A percentile compares a stretch with the other conserved stretches of the same genome.
Conservation (phyloP, 1,140 invertebrate species). For the Oncopodura yosiiana region DNA sequence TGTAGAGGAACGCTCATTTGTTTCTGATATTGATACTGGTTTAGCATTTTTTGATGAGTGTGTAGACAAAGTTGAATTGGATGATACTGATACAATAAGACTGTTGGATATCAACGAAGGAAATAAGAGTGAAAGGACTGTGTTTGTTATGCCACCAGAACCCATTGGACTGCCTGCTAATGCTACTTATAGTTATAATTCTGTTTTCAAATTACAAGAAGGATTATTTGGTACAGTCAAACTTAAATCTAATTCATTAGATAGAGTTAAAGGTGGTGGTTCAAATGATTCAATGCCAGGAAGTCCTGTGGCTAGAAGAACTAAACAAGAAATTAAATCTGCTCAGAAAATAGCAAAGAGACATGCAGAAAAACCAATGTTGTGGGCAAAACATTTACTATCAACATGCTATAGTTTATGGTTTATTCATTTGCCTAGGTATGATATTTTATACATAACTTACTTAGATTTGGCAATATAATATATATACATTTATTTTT, state of each 20-base stretch:
- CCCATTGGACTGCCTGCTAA: slow-evolving; percentile 41
- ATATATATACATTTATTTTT: no score
- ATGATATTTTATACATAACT: no score
- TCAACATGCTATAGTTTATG: slow-evolving; percentile 89
- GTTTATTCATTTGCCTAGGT: slow-evolving; percentile 89
- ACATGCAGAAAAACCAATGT: slow-evolving; percentile 56
- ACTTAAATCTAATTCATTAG: slow-evolving; percentile 17
- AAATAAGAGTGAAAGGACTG: slow-evolving; percentile 74
- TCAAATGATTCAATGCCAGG: slow-evolving; percentile 52
- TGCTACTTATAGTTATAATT: slow-evolving; percentile 40
- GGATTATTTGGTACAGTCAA: slow-evolving; percentile 32
- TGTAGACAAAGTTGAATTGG: slow-evolving; percentile 57
- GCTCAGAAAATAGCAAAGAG: slow-evolving; percentile 79
- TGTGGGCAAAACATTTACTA: slow-evolving; percentile 84
- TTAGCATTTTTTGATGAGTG: slow-evolving; percentile 98
- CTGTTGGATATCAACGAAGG: slow-evolving; percentile 67
- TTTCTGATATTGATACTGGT: slow-evolving; percentile 85
- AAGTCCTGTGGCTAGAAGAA: slow-evolving; percentile 80
- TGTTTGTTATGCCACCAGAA: slow-evolving; percentile 93
- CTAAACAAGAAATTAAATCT: slow-evolving; percentile 87
- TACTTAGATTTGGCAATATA: no score
- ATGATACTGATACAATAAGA: slow-evolving; percentile 46
- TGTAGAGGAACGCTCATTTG: slow-evolving; percentile 97
- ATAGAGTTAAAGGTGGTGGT: slow-evolving; percentile 21
- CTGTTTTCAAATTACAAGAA: slow-evolving; percentile 39